phyloP scores from a whole-genome alignment of 2,888 invertebrate species.

The Frankliniella fusca region DNA sequence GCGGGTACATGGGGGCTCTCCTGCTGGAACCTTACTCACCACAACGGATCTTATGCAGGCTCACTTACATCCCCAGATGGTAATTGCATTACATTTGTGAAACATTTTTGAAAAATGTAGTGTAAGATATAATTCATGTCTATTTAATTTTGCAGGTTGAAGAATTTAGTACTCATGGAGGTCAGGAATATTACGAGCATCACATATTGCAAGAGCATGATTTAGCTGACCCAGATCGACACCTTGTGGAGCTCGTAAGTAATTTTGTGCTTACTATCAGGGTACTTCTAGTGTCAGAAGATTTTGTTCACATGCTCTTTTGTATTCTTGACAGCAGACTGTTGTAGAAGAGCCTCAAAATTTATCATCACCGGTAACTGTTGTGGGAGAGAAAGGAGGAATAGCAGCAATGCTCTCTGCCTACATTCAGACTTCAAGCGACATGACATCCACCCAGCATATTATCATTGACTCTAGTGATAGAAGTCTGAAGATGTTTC shows the following conservation, averaged over 20 bases:
- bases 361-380: background rate
- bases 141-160: background rate
- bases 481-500: background rate
- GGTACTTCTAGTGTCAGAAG: background rate
- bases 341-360: slow-evolving; percentile 14
- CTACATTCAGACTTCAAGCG: background rate
- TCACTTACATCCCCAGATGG: background rate
- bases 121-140: background rate
- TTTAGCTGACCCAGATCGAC: background rate
- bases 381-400: background rate
- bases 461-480: slow-evolving; percentile 4
- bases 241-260: slow-evolving; percentile 1
- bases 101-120: too few species aligned
- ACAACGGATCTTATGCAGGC: background rate
- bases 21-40: background rate
- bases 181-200: background rate
- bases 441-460: background rate
- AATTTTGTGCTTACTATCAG: background rate
- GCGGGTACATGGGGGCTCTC: background rate
- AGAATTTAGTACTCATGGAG: slow-evolving; percentile 11
- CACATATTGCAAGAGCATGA: slow-evolving; percentile 18
- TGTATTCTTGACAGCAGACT: background rate
- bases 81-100: background rate
- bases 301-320: background rate
- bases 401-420: slow-evolving; percentile 4